These are phyloP conservation scores for Trypoxylon attenuatum DNA, from an alignment of 2,888 invertebrate genomes.

Conservation along the genomic window DNA sequence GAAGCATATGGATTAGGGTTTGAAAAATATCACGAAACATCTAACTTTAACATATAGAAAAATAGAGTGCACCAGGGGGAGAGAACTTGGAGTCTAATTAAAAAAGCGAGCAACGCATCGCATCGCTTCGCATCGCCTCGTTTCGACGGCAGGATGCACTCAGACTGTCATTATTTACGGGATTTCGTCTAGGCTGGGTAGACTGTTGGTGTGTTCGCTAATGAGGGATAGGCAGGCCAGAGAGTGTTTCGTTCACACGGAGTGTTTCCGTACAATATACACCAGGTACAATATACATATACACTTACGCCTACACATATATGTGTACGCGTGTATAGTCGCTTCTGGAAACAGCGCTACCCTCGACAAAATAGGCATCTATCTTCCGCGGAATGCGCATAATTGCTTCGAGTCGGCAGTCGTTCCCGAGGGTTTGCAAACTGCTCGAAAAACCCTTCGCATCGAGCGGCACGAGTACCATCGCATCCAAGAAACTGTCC, in stretches of 20 bases:
- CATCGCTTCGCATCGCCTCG: too few relatives aligned
- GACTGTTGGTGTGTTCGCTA: constrained; percentile 5
- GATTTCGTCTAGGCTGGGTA: constrained; percentile 15
- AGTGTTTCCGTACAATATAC: constrained; percentile 20
- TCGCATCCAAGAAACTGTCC: constrained; percentile 3
- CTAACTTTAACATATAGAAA: too few relatives aligned
- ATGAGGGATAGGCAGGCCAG: constrained; percentile 30
- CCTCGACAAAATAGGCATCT: constrained; percentile 39
- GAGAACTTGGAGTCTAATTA: too few relatives aligned
- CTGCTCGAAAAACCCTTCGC: constrained; percentile 12
- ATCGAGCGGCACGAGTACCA: background rate
- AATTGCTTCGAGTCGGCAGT: constrained; percentile 50
- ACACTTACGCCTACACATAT: too few relatives aligned
- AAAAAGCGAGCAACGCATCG: too few relatives aligned
- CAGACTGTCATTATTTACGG: constrained; percentile 20
- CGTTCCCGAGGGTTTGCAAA: constrained; percentile 19
- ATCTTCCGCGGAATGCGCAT: constrained; percentile 51
- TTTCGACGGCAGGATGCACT: background rate
- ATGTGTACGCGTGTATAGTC: constrained; percentile 14
- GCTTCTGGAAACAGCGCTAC: constrained; percentile 13
- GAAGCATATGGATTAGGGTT: too few relatives aligned
- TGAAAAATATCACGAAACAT: too few relatives aligned
- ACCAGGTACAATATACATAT: too few relatives aligned
- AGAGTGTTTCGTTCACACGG: constrained; percentile 7
- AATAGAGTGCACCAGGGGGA: too few relatives aligned